Evolutionary conservation across 2,797 vertebrate species (phyloP).

Genomic region (Morelia viridis): DNA sequence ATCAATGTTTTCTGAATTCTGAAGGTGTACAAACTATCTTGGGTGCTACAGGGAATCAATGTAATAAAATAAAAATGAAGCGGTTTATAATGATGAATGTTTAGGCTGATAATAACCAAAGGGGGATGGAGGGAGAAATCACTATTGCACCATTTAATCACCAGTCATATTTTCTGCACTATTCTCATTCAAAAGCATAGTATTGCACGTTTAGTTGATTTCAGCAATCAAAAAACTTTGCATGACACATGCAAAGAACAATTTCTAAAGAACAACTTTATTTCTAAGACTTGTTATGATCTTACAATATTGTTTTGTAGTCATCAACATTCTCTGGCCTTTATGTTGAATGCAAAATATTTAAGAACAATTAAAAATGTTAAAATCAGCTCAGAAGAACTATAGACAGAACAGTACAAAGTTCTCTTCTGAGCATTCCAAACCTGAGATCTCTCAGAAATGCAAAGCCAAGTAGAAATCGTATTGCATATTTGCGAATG

Average conservation of each 20-base stretch:
- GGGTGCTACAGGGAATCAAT: slow-evolving; percentile 74
- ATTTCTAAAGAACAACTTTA: slow-evolving; percentile 49
- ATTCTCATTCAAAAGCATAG: slow-evolving; percentile 66
- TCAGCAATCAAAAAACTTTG: slow-evolving; percentile 68
- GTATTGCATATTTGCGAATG: background rate
- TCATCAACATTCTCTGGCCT: slow-evolving; percentile 48
- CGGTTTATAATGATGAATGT: slow-evolving; percentile 71
- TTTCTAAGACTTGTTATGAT: slow-evolving; percentile 52
- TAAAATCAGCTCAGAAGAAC: background rate
- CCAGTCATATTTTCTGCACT: slow-evolving; percentile 62
- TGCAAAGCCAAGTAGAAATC: background rate
- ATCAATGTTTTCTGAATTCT: slow-evolving; percentile 76
- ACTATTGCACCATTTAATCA: slow-evolving; percentile 65
- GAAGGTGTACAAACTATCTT: slow-evolving; percentile 70
- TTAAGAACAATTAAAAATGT: background rate
- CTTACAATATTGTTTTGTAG: slow-evolving; percentile 51
- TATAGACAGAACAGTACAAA: background rate
- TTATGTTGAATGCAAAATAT: slow-evolving; percentile 38
- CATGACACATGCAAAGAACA: slow-evolving; percentile 51
- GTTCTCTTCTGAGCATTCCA: background rate
- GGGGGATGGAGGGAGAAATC: slow-evolving; percentile 65
- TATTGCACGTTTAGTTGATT: slow-evolving; percentile 64
- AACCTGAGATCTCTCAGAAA: background rate
- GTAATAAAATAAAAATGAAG: slow-evolving; percentile 71
- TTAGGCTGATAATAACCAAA: slow-evolving; percentile 67